phyloP scores from a whole-genome alignment of 1,140 invertebrate species.

The Diabrotica undecimpunctata region DNA sequence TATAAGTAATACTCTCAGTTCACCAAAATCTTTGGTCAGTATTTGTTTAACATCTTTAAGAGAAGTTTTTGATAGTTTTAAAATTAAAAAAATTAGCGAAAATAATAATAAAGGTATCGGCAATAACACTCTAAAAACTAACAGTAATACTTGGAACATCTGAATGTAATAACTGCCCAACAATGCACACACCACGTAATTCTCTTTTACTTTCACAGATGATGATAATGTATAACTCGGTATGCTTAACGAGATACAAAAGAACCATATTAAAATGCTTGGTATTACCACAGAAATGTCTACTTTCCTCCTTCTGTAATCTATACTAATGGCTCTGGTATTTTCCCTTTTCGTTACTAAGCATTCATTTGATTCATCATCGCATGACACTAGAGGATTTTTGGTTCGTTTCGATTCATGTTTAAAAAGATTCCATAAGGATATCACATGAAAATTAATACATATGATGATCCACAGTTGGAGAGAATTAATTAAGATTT shows the following conservation, averaged over 20 bases:
- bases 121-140: slow-evolving; percentile 36
- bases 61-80: slow-evolving; percentile 32
- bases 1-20: slow-evolving; percentile 35
- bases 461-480: slow-evolving; percentile 52
- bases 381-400: slow-evolving; percentile 44
- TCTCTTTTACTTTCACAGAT: slow-evolving; percentile 34
- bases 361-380: slow-evolving; percentile 52
- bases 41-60: slow-evolving; percentile 34
- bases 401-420: slow-evolving; percentile 44
- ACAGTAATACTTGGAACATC: slow-evolving; percentile 35
- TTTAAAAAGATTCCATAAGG: slow-evolving; percentile 49
- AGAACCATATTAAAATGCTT: slow-evolving; percentile 52
- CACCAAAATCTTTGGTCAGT: slow-evolving; percentile 35
- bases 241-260: slow-evolving; percentile 53
- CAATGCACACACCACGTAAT: slow-evolving; percentile 36
- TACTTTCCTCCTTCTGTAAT: slow-evolving; percentile 47
- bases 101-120: slow-evolving; percentile 34
- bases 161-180: slow-evolving; percentile 35
- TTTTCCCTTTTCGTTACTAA: slow-evolving; percentile 43
- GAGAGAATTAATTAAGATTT: slow-evolving; percentile 52
- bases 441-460: slow-evolving; percentile 54
- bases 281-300: slow-evolving; percentile 51
- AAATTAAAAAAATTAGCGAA: slow-evolving; percentile 34
- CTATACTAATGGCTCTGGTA: slow-evolving; percentile 49
- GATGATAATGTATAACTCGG: slow-evolving; percentile 49